phyloP scores from a whole-genome alignment of 2,113 vertebrate genomes.

The Rhea pennata region DNA sequence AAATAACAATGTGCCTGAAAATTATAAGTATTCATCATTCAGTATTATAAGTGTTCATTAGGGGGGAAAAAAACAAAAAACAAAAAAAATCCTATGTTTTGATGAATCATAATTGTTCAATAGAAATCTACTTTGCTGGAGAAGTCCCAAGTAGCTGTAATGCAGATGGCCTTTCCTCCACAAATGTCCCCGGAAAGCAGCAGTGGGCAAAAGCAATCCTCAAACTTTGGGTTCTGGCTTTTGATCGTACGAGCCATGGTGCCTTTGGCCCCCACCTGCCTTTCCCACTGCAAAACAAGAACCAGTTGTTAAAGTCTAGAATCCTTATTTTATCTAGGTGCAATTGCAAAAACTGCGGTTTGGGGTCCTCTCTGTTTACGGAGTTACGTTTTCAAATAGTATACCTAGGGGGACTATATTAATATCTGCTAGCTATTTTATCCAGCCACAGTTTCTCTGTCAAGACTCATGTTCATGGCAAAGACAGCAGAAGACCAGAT shows the following conservation, averaged over 20 bases:
- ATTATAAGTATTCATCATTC: not conserved
- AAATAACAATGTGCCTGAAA: not conserved
- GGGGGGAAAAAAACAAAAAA: too few relatives aligned
- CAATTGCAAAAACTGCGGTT: not conserved
- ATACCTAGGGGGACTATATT: not conserved
- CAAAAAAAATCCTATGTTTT: not conserved
- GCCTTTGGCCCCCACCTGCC: not conserved
- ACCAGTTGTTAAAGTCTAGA: not conserved
- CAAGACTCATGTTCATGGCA: constrained; percentile 32
- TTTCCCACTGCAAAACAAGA: not conserved
- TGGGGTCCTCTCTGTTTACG: not conserved
- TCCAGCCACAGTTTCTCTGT: constrained; percentile 28
- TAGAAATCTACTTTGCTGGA: not conserved
- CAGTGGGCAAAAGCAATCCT: not conserved
- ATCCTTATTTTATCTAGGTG: not conserved
- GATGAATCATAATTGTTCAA: not conserved
- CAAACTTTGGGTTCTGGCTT: not conserved
- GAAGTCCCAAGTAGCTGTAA: not conserved
- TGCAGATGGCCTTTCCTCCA: not conserved
- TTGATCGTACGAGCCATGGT: not conserved
- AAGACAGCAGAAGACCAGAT: constrained; percentile 62
- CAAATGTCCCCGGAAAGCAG: not conserved
- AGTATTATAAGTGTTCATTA: not conserved
- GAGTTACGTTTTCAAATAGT: not conserved
- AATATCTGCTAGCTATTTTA: constrained; percentile 33